These are phyloP conservation scores for Agrotis ipsilon DNA, from an alignment of 2,888 invertebrate genomes.

Conservation along the genomic window DNA sequence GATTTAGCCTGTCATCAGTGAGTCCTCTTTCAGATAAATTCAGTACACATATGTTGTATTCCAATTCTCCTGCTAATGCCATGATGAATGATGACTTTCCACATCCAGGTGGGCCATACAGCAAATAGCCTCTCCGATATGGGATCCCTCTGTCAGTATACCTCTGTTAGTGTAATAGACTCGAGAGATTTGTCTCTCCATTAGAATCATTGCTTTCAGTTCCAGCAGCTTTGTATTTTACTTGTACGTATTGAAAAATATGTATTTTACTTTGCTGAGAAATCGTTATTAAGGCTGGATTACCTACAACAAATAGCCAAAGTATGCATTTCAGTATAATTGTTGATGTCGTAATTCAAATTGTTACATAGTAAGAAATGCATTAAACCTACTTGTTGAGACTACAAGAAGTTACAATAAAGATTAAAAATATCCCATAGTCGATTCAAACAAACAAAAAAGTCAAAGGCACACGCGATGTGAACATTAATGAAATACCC, in stretches of 20 bases:
- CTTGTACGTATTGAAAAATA: too few species aligned
- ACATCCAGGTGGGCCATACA: slow-evolving; percentile 99
- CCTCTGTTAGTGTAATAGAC: slow-evolving; percentile 3
- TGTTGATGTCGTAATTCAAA: background rate
- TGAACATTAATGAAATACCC: background rate
- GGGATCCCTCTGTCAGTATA: too few species aligned
- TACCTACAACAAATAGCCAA: background rate
- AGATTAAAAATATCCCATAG: background rate
- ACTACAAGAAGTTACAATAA: background rate
- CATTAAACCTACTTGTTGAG: too few species aligned
- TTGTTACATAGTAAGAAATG: background rate
- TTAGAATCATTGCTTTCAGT: background rate
- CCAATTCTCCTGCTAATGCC: slow-evolving; percentile 98
- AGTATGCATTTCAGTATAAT: background rate
- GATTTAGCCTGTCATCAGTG: slow-evolving; percentile 98
- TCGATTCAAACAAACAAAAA: slow-evolving; percentile 12
- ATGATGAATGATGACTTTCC: slow-evolving; percentile 99
- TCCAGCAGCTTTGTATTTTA: too few species aligned
- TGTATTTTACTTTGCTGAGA: background rate
- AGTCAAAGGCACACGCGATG: slow-evolving; percentile 7
- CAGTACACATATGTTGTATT: slow-evolving; percentile 98
- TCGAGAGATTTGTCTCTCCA: background rate
- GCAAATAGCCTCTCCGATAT: slow-evolving; percentile 98
- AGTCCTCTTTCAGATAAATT: slow-evolving; percentile 98
- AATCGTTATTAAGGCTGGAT: too few species aligned